Conservation (phyloP, 1,140 invertebrate genomes). For the Neomicropteryx cornuta region DNA sequence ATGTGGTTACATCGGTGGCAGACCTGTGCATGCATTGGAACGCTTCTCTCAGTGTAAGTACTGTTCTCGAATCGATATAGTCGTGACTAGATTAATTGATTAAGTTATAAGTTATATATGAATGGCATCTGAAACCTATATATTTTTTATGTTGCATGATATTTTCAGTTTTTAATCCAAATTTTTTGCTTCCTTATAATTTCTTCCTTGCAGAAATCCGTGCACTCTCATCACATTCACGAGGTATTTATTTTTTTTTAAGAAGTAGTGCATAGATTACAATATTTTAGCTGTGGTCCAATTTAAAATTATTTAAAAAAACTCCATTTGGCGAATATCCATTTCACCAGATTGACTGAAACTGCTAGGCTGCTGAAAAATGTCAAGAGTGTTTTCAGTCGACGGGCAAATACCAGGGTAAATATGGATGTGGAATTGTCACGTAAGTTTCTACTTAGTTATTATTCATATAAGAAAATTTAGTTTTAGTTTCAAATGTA, state of each 20-base stretch:
- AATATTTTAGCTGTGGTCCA: too few species aligned
- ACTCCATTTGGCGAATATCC: too few species aligned
- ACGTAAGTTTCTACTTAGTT: constrained; percentile 70
- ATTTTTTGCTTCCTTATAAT: background rate
- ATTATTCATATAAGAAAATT: too few species aligned
- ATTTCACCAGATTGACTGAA: constrained; percentile 82
- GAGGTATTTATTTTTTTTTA: too few species aligned
- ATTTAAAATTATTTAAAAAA: too few species aligned
- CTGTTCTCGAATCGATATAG: constrained; percentile 13
- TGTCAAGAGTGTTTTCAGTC: constrained; percentile 81
- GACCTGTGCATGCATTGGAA: constrained; percentile 71
- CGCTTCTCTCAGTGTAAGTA: constrained; percentile 81
- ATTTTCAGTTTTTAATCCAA: background rate
- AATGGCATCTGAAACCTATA: background rate
- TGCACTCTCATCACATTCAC: background rate
- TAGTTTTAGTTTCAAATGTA: too few species aligned
- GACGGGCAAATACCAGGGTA: constrained; percentile 64
- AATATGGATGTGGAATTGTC: constrained; percentile 80
- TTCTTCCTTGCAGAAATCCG: background rate
- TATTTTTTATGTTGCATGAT: background rate
- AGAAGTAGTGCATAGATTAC: too few species aligned
- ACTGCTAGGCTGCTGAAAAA: constrained; percentile 88
- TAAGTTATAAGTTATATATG: too few species aligned
- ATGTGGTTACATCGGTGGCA: too few species aligned
- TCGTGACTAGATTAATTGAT: constrained; percentile 3